Evolutionary conservation across 2,113 vertebrate species (phyloP), one percentile per base, ranked within the genome.

Genomic region (Cynoglossus semilaevis): DNA sequence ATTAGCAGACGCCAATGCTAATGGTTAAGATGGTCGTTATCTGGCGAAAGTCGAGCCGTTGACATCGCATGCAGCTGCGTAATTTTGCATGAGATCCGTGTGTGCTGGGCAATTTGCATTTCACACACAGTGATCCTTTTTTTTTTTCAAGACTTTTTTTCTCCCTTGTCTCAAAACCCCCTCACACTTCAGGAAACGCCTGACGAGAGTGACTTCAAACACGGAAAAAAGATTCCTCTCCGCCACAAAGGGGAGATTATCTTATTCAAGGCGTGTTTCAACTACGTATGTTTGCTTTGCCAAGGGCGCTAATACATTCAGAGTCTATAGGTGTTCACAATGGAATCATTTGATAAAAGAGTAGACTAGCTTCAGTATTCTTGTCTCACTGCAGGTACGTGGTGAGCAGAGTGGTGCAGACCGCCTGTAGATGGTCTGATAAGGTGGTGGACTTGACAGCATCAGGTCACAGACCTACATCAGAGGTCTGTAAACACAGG

Each of bases 401-500:
- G 1, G 54, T 3, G 40, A 52, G 66, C 48, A 0, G 43, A 77
- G 46, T 7, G 44, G 45, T 57, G 68, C 35, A 9, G 19, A 46
- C 15, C 1, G 57, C 58, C 49, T 65, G 51, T 50, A 77, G 70
- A 83, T 73, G 62, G 57, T 8, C 37, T 15, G 74, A 74, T 83
- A 67, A 76, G 53, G 53, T 0, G 11, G 29, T 8, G 58, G 51
- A 51, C 60, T 11, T 72, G 58, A 66, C 70, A 52, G 54, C 44
- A 42, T 34, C 44, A 51, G 67, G 60, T 61, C 34, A 42, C 0
- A 55, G 79, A 75, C 76, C 79, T 74, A 78, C 74, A 81, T 61
- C 58, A 70, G 64, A 70, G 74, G 11, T 44, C n/a, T 58, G 70
- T 77, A 81, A 78, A 85, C 80, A 85, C 61, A 67, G 58, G 35